phyloP scores from a whole-genome alignment of 2,888 invertebrate species.

The Cremastinae sp. region DNA sequence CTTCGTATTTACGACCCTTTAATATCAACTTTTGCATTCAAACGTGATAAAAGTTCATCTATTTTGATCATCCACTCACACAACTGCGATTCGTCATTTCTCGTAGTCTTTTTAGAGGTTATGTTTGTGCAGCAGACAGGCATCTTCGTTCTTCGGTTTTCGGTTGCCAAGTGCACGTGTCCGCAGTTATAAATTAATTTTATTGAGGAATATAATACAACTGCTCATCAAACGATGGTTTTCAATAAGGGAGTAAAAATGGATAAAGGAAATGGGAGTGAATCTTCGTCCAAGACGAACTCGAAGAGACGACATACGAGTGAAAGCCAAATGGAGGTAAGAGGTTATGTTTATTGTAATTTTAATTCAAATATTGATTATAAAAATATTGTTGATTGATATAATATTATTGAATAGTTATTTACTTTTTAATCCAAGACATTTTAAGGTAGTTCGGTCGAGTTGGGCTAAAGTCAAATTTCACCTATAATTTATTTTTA shows the following conservation, averaged over 20 bases:
- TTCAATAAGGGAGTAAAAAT: background rate
- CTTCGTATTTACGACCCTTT: too few relatives aligned
- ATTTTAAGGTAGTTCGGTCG: background rate
- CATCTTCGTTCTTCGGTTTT: background rate
- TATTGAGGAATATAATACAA: background rate
- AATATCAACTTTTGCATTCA: too few relatives aligned
- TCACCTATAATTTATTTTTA: too few relatives aligned
- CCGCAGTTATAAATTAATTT: background rate
- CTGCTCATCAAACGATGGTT: background rate
- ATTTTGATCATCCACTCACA: too few relatives aligned
- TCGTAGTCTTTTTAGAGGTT: too few relatives aligned
- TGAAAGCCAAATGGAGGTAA: slow-evolving; percentile 69
- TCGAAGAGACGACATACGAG: slow-evolving; percentile 64
- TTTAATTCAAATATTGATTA: too few relatives aligned
- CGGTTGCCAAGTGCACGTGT: background rate
- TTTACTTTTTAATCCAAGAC: background rate
- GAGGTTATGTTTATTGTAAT: slow-evolving; percentile 52
- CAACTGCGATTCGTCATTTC: too few relatives aligned
- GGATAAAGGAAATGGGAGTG: background rate
- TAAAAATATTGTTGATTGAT: too few relatives aligned
- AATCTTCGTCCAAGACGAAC: slow-evolving; percentile 35
- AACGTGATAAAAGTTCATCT: too few relatives aligned
- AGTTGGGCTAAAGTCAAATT: too few relatives aligned
- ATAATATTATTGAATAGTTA: too few relatives aligned
- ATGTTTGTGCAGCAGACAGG: background rate